Conservation (phyloP, 2,797 vertebrate genomes). For the Amphiprion clarkii region DNA sequence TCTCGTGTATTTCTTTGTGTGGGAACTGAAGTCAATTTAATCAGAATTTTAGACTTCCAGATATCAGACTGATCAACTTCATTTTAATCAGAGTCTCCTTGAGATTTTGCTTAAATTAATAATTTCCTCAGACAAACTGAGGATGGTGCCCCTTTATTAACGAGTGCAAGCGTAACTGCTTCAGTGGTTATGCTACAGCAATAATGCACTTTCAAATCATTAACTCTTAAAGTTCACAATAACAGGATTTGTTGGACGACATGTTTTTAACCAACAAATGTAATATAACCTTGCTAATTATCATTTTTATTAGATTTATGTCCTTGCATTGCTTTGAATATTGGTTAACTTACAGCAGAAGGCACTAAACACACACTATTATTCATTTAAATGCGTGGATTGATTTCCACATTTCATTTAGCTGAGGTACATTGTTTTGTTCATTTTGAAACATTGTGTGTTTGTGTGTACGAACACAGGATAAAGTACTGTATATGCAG, state of each 20-base stretch:
- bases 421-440: background rate
- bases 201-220: too few species aligned
- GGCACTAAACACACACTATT: slow-evolving; percentile 11
- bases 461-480: background rate
- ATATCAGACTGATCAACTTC: too few species aligned
- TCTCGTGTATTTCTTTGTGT: too few species aligned
- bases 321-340: slow-evolving; percentile 1
- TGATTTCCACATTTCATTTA: background rate
- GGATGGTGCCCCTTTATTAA: too few species aligned
- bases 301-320: slow-evolving; percentile 27
- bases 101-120: too few species aligned
- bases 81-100: too few species aligned
- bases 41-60: too few species aligned
- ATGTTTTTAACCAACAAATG: slow-evolving; percentile 19
- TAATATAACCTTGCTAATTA: slow-evolving; percentile 14
- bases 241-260: slow-evolving; percentile 6
- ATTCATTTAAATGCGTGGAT: slow-evolving; percentile 9
- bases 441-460: background rate
- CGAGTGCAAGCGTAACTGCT: too few species aligned
- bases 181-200: too few species aligned
- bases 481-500: too few species aligned
- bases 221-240: background rate
- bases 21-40: too few species aligned
- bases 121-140: too few species aligned
- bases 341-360: slow-evolving; percentile 8